Evolutionary conservation across 2,113 vertebrate genomes (phyloP).

Genomic region (Pseudorasbora parva): DNA sequence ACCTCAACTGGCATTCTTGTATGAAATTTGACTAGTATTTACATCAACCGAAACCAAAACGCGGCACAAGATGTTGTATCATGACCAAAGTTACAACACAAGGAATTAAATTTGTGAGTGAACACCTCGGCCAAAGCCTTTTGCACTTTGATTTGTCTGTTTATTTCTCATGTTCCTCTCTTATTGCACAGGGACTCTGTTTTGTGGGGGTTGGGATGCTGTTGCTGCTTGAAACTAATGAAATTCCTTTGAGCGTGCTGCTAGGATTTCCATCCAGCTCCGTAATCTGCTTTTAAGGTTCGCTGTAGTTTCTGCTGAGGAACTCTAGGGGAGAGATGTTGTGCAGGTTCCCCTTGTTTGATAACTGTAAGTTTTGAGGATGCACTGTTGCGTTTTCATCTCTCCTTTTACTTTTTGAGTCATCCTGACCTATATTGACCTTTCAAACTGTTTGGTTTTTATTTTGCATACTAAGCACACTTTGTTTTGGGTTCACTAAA

Average conservation of each 20-base stretch:
- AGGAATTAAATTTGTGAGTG: neutral
- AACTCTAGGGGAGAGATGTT: slow-evolving; percentile 1
- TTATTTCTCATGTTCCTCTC: neutral
- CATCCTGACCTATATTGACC: slow-evolving; percentile 28
- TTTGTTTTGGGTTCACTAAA: neutral
- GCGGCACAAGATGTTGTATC: slow-evolving; percentile 9
- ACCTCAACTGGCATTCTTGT: slow-evolving; percentile 44
- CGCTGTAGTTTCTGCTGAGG: slow-evolving; percentile 4
- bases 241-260: slow-evolving; percentile 66
- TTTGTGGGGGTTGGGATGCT: neutral
- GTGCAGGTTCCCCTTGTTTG: slow-evolving; percentile 43
- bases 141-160: slow-evolving; percentile 42
- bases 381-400: slow-evolving; percentile 46
- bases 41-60: slow-evolving; percentile 44
- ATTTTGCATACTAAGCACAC: neutral
- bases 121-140: slow-evolving; percentile 37
- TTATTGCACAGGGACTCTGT: neutral
- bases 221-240: slow-evolving; percentile 53
- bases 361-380: slow-evolving; percentile 52
- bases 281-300: slow-evolving; percentile 65
- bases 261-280: slow-evolving; percentile 11
- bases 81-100: slow-evolving; percentile 48
- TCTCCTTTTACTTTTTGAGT: slow-evolving; percentile 48
- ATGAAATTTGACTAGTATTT: slow-evolving; percentile 11
- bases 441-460: slow-evolving; percentile 19